phyloP scores from a whole-genome alignment of 2,113 vertebrate genomes.

The Chamaetylas fuelleborni region DNA sequence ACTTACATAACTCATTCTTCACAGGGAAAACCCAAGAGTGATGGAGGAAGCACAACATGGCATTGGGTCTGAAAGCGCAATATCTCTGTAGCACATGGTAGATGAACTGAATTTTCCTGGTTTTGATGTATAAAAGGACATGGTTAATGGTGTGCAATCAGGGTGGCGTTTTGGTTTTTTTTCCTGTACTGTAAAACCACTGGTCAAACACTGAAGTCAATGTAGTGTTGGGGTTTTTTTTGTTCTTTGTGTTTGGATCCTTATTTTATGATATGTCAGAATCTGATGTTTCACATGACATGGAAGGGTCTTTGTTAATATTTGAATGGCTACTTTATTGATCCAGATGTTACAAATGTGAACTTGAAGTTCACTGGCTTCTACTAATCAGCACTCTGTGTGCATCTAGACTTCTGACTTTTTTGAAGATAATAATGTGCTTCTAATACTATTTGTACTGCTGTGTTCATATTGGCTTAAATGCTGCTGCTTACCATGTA shows the following conservation, averaged over 20 bases:
- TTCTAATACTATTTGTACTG: background rate
- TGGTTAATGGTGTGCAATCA: background rate
- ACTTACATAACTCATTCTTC: background rate
- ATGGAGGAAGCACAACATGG: rapidly evolving
- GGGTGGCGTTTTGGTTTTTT: background rate
- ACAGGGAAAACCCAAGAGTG: background rate
- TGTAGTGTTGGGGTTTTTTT: rapidly evolving
- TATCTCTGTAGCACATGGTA: background rate
- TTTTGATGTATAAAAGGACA: background rate
- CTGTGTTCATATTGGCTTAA: background rate
- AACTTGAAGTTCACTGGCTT: background rate
- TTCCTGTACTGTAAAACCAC: background rate
- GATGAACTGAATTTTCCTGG: background rate
- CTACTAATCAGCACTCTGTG: background rate
- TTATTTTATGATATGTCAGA: background rate
- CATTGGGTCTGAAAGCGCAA: rapidly evolving
- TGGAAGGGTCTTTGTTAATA: background rate
- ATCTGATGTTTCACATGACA: background rate
- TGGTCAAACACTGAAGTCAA: background rate
- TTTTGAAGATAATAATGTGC: background rate
- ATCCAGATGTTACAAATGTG: background rate
- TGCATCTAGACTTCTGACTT: background rate
- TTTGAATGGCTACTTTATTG: background rate
- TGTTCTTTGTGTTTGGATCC: background rate
- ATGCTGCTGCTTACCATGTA: background rate